These are phyloP conservation scores for Dicaeum eximium DNA, from an alignment of 2,113 vertebrate genomes.

Conservation along the genomic window DNA sequence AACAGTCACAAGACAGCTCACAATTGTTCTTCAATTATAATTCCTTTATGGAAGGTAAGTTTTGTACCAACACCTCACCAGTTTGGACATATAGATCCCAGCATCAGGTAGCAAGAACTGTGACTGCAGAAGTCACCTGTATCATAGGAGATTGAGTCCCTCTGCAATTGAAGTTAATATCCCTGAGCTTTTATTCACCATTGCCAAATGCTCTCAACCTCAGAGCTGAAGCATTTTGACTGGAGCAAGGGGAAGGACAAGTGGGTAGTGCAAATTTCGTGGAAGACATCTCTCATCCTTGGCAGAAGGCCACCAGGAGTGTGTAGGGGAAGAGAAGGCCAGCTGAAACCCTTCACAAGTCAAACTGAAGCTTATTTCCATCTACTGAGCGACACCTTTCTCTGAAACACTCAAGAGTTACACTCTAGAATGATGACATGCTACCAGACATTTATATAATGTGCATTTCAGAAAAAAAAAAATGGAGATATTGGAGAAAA, in stretches of 20 bases:
- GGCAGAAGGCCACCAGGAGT: neutral
- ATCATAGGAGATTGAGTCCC: accelerated
- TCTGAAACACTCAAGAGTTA: neutral
- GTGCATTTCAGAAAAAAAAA: neutral
- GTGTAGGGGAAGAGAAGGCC: neutral
- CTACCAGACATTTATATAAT: neutral
- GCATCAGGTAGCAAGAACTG: neutral
- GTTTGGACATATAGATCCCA: accelerated
- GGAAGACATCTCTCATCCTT: neutral
- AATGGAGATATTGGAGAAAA: neutral
- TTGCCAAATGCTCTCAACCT: neutral
- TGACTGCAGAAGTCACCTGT: neutral
- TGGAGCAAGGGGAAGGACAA: neutral
- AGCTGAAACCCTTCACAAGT: neutral
- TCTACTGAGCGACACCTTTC: neutral
- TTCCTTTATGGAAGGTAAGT: neutral
- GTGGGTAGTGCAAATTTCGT: neutral
- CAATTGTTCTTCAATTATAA: neutral
- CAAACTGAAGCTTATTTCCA: neutral
- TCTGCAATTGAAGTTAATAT: neutral
- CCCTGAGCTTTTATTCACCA: neutral
- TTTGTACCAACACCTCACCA: neutral
- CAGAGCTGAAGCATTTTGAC: neutral
- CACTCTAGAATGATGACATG: neutral
- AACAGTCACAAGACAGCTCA: neutral